phyloP scores from a whole-genome alignment of 53 echinoderm and acorn worm genomes.

The Actinopyga echinites region DNA sequence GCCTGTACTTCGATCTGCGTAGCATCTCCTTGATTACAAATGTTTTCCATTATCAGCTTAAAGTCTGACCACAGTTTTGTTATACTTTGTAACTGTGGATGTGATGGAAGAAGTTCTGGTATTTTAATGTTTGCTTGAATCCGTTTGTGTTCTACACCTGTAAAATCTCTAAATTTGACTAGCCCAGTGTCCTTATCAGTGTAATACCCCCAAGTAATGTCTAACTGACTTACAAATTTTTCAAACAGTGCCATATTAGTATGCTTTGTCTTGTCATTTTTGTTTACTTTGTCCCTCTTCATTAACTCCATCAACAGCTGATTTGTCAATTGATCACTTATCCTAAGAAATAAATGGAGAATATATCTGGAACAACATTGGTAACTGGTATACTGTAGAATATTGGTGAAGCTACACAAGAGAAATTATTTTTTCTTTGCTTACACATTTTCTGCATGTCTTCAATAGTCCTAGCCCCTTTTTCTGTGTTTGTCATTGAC shows the following conservation, averaged over 20 bases:
- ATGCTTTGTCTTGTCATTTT: not conserved
- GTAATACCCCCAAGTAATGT: not conserved
- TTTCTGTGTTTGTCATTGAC: not conserved
- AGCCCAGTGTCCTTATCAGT: not conserved
- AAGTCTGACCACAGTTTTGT: not conserved
- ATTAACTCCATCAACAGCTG: not conserved
- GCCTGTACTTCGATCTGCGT: too few relatives aligned
- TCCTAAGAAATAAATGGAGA: not conserved
- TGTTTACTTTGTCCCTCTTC: not conserved
- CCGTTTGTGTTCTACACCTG: not conserved
- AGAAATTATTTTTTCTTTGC: slow-evolving; percentile 1
- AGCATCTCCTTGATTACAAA: too few relatives aligned
- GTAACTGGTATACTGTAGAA: not conserved
- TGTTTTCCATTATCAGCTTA: not conserved
- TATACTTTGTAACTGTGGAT: not conserved
- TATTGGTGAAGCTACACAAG: not conserved
- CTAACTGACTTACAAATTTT: not conserved
- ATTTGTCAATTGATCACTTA: not conserved
- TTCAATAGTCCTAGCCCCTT: not conserved
- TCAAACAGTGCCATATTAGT: not conserved
- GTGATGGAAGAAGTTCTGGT: not conserved
- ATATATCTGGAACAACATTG: not conserved
- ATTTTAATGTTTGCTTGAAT: not conserved
- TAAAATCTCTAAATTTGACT: not conserved
- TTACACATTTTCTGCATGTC: not conserved